Evolutionary conservation across 2,113 vertebrate genomes (phyloP).

Genomic region (Clarias gariepinus): DNA sequence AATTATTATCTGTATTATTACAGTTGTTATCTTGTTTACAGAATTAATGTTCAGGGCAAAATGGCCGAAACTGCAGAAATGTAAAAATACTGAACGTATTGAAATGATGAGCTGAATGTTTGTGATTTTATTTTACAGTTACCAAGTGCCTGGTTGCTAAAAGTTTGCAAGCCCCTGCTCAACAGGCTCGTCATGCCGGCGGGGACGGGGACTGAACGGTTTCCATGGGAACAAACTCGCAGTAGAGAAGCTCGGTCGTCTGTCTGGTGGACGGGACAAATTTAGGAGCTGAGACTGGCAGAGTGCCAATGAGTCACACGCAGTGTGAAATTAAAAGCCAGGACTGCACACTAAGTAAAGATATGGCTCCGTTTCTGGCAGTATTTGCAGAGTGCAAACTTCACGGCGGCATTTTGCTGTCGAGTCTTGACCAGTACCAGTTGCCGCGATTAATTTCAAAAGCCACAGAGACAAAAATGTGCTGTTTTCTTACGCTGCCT

Average conservation of each 20-base stretch:
- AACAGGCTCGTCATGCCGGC: constrained; percentile 3
- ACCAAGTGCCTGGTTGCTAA: neutral
- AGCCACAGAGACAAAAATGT: no score
- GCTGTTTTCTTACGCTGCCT: no score
- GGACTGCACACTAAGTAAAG: neutral
- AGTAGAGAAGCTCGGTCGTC: constrained; percentile 84
- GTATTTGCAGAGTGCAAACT: neutral
- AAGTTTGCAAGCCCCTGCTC: neutral
- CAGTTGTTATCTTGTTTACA: neutral
- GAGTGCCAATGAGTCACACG: constrained; percentile 55
- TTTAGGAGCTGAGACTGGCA: constrained; percentile 88
- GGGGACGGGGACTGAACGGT: constrained; percentile 34
- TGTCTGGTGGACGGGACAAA: constrained; percentile 87
- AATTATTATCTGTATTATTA: neutral
- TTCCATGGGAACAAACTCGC: constrained; percentile 74
- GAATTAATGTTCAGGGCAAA: no score
- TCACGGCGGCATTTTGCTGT: no score
- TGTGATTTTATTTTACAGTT: neutral
- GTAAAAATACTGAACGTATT: neutral
- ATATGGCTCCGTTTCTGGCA: neutral
- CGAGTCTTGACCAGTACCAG: no score
- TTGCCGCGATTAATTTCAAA: no score
- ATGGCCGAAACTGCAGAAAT: neutral
- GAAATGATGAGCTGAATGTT: neutral
- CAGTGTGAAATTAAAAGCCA: neutral